Evolutionary conservation across 2,888 invertebrate genomes (phyloP), one percentile per base, ranked within the genome.

Genomic region (Scaeva pyrastri): DNA sequence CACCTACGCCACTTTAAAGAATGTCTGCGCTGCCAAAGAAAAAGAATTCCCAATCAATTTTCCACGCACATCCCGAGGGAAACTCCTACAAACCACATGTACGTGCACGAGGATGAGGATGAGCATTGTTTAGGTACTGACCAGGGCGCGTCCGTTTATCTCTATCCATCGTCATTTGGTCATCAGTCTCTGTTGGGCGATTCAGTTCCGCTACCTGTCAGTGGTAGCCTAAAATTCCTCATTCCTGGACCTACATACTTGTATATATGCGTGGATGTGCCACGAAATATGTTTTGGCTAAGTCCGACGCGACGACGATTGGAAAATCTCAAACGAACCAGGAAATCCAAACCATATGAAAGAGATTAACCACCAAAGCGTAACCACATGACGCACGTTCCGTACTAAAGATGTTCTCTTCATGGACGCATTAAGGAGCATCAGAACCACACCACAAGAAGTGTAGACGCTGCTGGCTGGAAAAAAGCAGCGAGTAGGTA

Each of bases 351-450:
- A 78, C 82, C 86, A 86, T 86, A 66, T 86, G 86, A 82, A 82
- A 86, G 86, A 86, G 86, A 86, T 86, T 86, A 82, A 78, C 82
- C 86, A 86, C 82, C 86, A 86, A 86, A 86, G 86, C 77, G 60
- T 82, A 82, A 86, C 86, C 86, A 86, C 86, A 86, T 86, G 86
- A 86, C 77, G 76, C 62, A 43, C 64, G 82, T 21, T 39, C 19
- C 26, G 16, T 41, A 62, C 43, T 60, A 71, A 78, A 78, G 77
- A 71, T 86, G 64, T 78, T 82, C 82, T 86, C 70, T 78, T 82
- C 82, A 70, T 70, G 55, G 56, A 39, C 31, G 31, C 76, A 26
- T 68, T 81, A 60, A 73, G 66, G 45, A 58, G 70, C 62, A 79
- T 21, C 68, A 68, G 68, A 50, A 71, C 55, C 56, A 79, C 56